These are phyloP conservation scores for Odontesthes bonariensis DNA, from an alignment of 2,113 vertebrate genomes.

Conservation along the genomic window DNA sequence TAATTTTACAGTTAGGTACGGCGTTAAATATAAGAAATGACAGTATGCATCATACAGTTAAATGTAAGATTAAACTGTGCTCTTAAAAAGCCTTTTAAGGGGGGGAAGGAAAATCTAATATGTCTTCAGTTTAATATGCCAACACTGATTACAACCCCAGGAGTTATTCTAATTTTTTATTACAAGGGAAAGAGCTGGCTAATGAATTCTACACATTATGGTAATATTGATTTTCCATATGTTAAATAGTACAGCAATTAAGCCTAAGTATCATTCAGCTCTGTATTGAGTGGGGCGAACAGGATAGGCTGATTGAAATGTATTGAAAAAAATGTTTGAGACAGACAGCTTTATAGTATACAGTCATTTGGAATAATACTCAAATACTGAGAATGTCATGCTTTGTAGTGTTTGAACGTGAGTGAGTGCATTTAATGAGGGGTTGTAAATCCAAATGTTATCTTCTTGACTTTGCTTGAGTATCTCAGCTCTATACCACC, in stretches of 20 bases:
- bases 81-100: conserved; percentile 1
- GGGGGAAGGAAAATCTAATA: background rate
- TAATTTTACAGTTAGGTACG: background rate
- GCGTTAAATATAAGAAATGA: background rate
- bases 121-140: conserved; percentile 7
- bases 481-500: background rate
- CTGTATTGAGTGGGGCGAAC: background rate
- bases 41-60: background rate
- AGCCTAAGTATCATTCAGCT: background rate
- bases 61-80: background rate
- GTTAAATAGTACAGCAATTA: conserved; percentile 1
- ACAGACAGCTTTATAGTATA: background rate
- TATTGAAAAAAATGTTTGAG: background rate
- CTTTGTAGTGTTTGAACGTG: background rate
- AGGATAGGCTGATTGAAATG: background rate
- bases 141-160: conserved; percentile 24
- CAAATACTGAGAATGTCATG: background rate
- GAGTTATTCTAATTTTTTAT: conserved; percentile 23
- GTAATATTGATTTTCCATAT: conserved; percentile 50
- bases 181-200: conserved; percentile 21
- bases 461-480: background rate
- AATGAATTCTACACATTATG: conserved; percentile 14
- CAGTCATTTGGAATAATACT: background rate
- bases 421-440: background rate
- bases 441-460: background rate